Conservation (phyloP, 2,888 invertebrate genomes). For the Macrosoma leucophasiata region DNA sequence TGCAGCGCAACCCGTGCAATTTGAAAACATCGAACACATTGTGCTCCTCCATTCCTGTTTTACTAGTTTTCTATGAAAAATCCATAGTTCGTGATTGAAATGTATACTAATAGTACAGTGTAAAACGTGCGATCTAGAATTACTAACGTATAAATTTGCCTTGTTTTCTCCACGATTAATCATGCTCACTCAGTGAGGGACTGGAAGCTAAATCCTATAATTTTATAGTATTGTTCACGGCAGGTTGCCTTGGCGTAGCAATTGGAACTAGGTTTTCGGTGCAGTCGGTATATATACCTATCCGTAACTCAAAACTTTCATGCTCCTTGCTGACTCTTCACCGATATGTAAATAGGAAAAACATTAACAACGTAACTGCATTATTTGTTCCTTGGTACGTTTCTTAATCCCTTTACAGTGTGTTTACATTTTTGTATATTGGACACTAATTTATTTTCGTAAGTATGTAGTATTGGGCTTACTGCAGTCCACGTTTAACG, state of each 20-base stretch:
- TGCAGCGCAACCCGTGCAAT: slow-evolving; percentile 51
- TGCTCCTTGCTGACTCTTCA: too few species aligned
- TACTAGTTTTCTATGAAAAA: slow-evolving; percentile 43
- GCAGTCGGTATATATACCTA: slow-evolving; percentile 49
- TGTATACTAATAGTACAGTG: slow-evolving; percentile 48
- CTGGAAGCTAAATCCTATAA: slow-evolving; percentile 62
- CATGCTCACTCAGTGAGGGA: slow-evolving; percentile 63
- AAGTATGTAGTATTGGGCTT: too few species aligned
- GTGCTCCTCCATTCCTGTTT: too few species aligned
- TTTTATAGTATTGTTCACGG: slow-evolving; percentile 60
- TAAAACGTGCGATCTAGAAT: slow-evolving; percentile 56
- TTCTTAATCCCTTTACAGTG: too few species aligned
- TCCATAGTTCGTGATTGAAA: slow-evolving; percentile 45
- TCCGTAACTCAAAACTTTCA: too few species aligned
- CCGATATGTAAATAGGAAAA: too few species aligned
- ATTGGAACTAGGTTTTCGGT: slow-evolving; percentile 67
- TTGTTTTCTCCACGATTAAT: slow-evolving; percentile 67
- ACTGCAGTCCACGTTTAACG: too few species aligned
- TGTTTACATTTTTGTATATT: too few species aligned
- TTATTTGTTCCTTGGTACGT: too few species aligned
- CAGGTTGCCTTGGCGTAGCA: slow-evolving; percentile 41
- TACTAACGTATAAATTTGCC: slow-evolving; percentile 50
- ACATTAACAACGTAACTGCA: too few species aligned
- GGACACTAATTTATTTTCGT: too few species aligned
- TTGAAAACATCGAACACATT: slow-evolving; percentile 44